Evolutionary conservation across 2,888 invertebrate genomes (phyloP), one percentile per base, ranked within the genome.

Genomic region (Acholoe squamosa): DNA sequence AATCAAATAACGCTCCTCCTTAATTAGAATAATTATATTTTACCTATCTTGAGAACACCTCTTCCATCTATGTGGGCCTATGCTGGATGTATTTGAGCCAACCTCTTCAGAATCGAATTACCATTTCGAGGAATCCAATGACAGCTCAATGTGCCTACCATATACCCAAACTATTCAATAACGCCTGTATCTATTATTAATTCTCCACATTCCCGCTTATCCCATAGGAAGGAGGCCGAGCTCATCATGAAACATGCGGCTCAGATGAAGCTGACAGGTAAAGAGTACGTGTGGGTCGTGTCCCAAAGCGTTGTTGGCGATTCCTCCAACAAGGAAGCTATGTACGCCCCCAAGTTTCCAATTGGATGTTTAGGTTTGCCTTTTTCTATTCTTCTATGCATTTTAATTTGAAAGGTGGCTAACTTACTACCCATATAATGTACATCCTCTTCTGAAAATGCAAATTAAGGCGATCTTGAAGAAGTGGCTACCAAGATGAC

Each of bases 201-300:
- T 14, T 14, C 22, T 19, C 14, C 14, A 31, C n/a, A 52, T 16
- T 28, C 3, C 22, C 19, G 19, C 76, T 0, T 71, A 10, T 34
- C 71, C 56, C 33, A 1, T 67, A 92, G 92, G 52, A 67, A 91
- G 19, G 92, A 92, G 80, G 91, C 92, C 5, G 90, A 89, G 22
- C 56, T 67, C 67, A 92, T 92, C 12, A 76, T 92, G 89, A 67
- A 80, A 19, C 54, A 84, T 28, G 92, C 92, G 10, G 76, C 51
- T 12, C 16, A 31, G 33, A 67, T 90, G 76, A 90, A 90, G 7
- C 84, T 92, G 31, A 92, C 92, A 7, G 91, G 92, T 16, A 90
- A 91, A 67, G 92, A 92, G 31, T 92, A 80, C 67, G 90, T 92
- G n/a, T 92, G 92, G 92, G 89, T 92, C 12, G 90, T 90, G 0